Conservation (phyloP, 2,888 invertebrate species). For the Acanthosepion lycidas region DNA sequence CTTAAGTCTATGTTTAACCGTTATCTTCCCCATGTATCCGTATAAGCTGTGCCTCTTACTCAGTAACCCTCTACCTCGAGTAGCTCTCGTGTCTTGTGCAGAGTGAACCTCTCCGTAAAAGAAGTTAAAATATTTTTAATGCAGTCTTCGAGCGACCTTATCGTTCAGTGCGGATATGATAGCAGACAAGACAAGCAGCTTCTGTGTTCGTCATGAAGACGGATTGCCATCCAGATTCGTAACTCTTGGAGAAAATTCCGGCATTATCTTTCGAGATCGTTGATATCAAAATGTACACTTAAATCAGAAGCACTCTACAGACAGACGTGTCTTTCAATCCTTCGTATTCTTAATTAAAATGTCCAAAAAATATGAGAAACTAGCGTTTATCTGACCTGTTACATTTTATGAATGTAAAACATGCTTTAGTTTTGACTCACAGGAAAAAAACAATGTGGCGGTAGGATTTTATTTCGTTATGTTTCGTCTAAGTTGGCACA, state of each 20-base stretch:
- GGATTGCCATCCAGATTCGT: neutral
- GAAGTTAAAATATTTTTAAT: neutral
- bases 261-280: neutral
- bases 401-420: neutral
- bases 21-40: too few species aligned
- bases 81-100: too few species aligned
- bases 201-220: neutral
- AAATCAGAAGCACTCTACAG: neutral
- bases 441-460: neutral
- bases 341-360: constrained; percentile 11
- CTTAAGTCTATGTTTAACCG: too few species aligned
- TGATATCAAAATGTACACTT: neutral
- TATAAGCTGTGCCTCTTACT: too few species aligned
- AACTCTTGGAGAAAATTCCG: neutral
- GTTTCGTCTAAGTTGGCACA: neutral
- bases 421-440: neutral
- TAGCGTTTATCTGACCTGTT: neutral
- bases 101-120: too few species aligned
- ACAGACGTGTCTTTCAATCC: neutral
- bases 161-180: neutral
- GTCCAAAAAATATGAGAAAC: neutral
- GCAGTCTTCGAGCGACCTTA: neutral
- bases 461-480: neutral
- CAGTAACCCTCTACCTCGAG: too few species aligned
- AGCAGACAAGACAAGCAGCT: neutral